These are phyloP conservation scores for Taphrorychus bicolor DNA, from an alignment of 2,888 invertebrate species.

Conservation along the genomic window DNA sequence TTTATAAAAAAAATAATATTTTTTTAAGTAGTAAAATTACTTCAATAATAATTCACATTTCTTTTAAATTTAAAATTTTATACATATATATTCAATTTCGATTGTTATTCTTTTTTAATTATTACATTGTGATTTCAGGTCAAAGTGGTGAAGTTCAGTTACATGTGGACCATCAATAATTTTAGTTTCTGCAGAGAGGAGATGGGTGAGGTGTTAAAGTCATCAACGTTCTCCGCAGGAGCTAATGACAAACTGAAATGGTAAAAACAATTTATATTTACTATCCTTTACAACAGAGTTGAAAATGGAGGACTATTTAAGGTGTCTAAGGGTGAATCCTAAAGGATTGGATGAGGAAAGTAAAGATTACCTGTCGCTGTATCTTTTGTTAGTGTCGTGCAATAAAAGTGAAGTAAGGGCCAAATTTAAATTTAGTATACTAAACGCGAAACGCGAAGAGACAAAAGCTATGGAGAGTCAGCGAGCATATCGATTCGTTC, in stretches of 20 bases:
- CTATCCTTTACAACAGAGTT: slow-evolving; percentile 43
- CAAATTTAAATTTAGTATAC: slow-evolving; percentile 99
- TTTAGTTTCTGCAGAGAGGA: slow-evolving; percentile 99
- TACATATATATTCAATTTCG: no score
- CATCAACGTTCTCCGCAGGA: slow-evolving; percentile 99
- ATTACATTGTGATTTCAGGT: slow-evolving; percentile 83
- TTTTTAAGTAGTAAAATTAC: no score
- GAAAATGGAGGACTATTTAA: slow-evolving; percentile 49
- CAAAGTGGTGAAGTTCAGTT: slow-evolving; percentile 99
- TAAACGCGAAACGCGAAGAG: slow-evolving; percentile 99
- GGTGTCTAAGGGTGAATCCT: slow-evolving; percentile 99
- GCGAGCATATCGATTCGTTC: slow-evolving; percentile 98
- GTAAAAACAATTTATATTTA: slow-evolving; percentile 3
- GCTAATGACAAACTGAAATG: slow-evolving; percentile 60
- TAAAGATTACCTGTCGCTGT: slow-evolving; percentile 99
- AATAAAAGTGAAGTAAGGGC: slow-evolving; percentile 99
- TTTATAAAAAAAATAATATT: no score
- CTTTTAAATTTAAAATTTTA: not conserved
- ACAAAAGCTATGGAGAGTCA: slow-evolving; percentile 99
- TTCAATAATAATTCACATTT: not conserved
- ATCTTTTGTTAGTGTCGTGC: slow-evolving; percentile 98
- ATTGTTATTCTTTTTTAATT: not conserved
- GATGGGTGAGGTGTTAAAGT: slow-evolving; percentile 99
- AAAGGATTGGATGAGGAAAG: slow-evolving; percentile 99
- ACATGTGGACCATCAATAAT: slow-evolving; percentile 99